Evolutionary conservation across 1,140 invertebrate species (phyloP).

Genomic region (Pogonognathellus flavescens): DNA sequence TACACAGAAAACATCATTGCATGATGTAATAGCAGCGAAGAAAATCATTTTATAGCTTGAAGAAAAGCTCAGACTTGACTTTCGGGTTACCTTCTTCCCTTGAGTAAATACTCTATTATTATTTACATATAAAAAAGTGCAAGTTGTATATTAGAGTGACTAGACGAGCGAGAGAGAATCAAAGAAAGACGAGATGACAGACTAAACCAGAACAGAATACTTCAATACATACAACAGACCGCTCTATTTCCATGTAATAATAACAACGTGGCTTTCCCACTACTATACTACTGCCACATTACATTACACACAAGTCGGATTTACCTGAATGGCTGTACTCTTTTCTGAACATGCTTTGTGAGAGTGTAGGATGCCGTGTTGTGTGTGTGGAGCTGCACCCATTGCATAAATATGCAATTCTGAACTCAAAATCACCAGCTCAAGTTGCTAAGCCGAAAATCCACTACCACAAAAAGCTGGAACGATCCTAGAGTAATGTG

Average conservation of each 20-base stretch:
- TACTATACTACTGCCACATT: neutral
- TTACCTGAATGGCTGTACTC: too few relatives aligned
- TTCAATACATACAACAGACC: neutral
- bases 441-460: conserved; percentile 17
- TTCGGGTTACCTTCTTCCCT: conserved; percentile 13
- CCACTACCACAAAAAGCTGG: conserved; percentile 45
- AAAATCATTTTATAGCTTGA: conserved; percentile 43
- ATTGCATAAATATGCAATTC: conserved; percentile 40
- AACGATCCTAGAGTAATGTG: conserved; percentile 35
- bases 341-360: too few relatives aligned
- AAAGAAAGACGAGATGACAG: conserved; percentile 26
- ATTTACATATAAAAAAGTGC: conserved; percentile 48
- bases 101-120: conserved; percentile 46
- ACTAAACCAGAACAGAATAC: conserved; percentile 29
- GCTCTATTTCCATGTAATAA: conserved; percentile 37
- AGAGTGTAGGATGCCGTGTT: too few relatives aligned
- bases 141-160: conserved; percentile 26
- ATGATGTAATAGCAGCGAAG: conserved; percentile 44
- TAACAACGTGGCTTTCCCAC: conserved; percentile 5
- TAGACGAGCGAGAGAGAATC: neutral
- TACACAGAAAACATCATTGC: conserved; percentile 46
- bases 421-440: conserved; percentile 8
- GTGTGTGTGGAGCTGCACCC: neutral
- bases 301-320: too few relatives aligned
- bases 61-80: conserved; percentile 36